Percentiles rank a stretch among this genome's conserved stretches.
Evolutionary conservation across 1,140 invertebrate species (phyloP).

Genomic region (Brachionus rubens): DNA sequence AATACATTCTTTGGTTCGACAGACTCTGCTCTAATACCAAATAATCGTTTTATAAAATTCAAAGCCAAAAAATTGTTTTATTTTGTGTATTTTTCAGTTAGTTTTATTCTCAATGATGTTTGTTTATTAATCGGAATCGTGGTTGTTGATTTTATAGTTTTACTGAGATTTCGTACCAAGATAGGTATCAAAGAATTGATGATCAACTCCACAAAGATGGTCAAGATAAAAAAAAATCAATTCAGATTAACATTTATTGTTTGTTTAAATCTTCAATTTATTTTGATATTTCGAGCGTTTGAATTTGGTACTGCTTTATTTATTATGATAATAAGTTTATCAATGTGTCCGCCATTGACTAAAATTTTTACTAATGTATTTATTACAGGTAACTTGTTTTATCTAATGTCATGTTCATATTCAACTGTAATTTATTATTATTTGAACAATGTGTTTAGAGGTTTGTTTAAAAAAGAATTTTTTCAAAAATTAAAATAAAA

Average conservation of each 20-base stretch:
- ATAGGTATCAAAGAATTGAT: not conserved
- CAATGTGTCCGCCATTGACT: not conserved
- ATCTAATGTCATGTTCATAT: not conserved
- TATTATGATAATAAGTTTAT: not conserved
- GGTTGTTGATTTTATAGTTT: not conserved
- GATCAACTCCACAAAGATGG: not conserved
- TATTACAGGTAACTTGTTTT: not conserved
- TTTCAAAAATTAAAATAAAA: no score
- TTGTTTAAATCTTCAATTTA: not conserved
- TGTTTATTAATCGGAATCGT: not conserved
- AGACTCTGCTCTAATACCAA: no score
- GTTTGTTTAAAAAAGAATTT: no score
- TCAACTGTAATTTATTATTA: not conserved
- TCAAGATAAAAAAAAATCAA: not conserved
- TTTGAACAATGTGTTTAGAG: no score
- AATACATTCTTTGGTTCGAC: no score
- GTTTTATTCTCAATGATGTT: not conserved
- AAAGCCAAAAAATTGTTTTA: no score
- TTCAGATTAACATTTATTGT: not conserved
- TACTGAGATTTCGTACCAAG: not conserved
- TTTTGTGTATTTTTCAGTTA: not conserved
- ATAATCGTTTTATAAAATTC: no score
- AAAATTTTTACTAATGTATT: slow-evolving; percentile 5
- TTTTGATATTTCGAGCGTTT: not conserved
- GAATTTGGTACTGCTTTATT: not conserved